phyloP scores from a whole-genome alignment of 2,888 invertebrate genomes.

The Malthinus seriepunctatus region DNA sequence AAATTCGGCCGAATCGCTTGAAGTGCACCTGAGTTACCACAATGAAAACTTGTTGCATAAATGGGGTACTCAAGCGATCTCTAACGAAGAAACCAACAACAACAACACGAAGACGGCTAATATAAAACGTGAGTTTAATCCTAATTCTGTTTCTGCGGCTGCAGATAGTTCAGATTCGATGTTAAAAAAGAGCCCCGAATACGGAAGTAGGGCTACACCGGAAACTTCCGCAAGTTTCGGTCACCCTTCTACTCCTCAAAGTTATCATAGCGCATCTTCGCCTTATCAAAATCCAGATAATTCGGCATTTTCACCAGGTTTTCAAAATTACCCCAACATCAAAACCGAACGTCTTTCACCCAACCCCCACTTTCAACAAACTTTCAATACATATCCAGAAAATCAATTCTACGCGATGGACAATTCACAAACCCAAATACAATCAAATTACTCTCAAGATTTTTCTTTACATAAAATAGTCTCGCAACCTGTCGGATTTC shows the following conservation, averaged over 20 bases:
- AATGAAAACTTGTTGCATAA: slow-evolving; percentile 75
- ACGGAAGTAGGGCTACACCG: slow-evolving; percentile 59
- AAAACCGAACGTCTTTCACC: slow-evolving; percentile 58
- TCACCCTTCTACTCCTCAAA: slow-evolving; percentile 68
- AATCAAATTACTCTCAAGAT: slow-evolving; percentile 47
- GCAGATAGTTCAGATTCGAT: slow-evolving; percentile 76
- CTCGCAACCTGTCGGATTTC: slow-evolving; percentile 42
- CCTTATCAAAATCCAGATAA: slow-evolving; percentile 65
- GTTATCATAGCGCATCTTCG: slow-evolving; percentile 68
- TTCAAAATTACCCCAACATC: slow-evolving; percentile 46
- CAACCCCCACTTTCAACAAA: slow-evolving; percentile 41
- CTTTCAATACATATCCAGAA: slow-evolving; percentile 38
- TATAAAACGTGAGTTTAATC: slow-evolving; percentile 61
- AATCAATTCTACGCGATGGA: slow-evolving; percentile 46
- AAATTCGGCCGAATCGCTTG: slow-evolving; percentile 75
- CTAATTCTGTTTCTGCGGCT: slow-evolving; percentile 65
- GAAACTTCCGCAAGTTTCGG: slow-evolving; percentile 63
- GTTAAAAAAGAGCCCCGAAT: slow-evolving; percentile 65
- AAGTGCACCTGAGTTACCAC: slow-evolving; percentile 80
- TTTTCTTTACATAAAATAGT: slow-evolving; percentile 45
- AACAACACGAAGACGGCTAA: slow-evolving; percentile 58
- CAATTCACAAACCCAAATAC: slow-evolving; percentile 39
- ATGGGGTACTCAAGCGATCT: slow-evolving; percentile 66
- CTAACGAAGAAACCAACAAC: slow-evolving; percentile 66
- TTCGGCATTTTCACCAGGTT: slow-evolving; percentile 59